phyloP scores from a whole-genome alignment of 2,888 invertebrate genomes.

The Pseudococcus viburni region DNA sequence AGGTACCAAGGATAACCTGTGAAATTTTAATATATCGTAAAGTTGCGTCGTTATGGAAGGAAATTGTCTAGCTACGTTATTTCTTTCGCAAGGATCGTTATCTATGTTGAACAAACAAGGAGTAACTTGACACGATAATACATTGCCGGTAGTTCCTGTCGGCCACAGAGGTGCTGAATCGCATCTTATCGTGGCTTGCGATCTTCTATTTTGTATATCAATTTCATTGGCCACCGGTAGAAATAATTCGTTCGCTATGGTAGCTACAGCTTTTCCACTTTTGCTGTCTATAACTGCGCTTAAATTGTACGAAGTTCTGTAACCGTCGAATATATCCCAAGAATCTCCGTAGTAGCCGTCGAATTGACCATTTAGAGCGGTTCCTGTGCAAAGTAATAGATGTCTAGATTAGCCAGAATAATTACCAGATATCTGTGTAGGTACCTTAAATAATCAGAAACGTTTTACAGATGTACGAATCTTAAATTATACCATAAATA shows the following conservation, averaged over 20 bases:
- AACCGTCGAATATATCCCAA: slow-evolving; percentile 65
- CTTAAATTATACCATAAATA: no score
- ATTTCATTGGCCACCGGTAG: slow-evolving; percentile 71
- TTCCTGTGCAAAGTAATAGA: slow-evolving; percentile 67
- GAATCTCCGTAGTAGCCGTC: slow-evolving; percentile 73
- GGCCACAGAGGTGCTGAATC: slow-evolving; percentile 63
- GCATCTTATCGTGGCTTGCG: slow-evolving; percentile 71
- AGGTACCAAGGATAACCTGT: slow-evolving; percentile 75
- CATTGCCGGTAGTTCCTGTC: slow-evolving; percentile 47
- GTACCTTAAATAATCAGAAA: no score
- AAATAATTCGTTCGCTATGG: slow-evolving; percentile 67
- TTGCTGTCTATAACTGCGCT: slow-evolving; percentile 72
- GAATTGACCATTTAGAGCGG: slow-evolving; percentile 70
- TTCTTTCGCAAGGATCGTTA: slow-evolving; percentile 85
- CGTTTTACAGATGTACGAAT: no score
- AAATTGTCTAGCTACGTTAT: slow-evolving; percentile 75
- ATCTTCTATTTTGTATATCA: slow-evolving; percentile 71
- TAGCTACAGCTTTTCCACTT: slow-evolving; percentile 71
- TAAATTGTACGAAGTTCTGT: slow-evolving; percentile 71
- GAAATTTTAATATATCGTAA: slow-evolving; percentile 73
- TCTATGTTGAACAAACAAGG: slow-evolving; percentile 82
- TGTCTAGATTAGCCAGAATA: no score
- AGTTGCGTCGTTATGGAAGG: slow-evolving; percentile 74
- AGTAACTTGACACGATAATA: slow-evolving; percentile 43
- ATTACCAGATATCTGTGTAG: no score